A percentile compares a stretch with the other conserved stretches of the same genome.
Evolutionary conservation across 2,797 vertebrate genomes (phyloP).

Genomic region (Eupleurogrammus muticus): DNA sequence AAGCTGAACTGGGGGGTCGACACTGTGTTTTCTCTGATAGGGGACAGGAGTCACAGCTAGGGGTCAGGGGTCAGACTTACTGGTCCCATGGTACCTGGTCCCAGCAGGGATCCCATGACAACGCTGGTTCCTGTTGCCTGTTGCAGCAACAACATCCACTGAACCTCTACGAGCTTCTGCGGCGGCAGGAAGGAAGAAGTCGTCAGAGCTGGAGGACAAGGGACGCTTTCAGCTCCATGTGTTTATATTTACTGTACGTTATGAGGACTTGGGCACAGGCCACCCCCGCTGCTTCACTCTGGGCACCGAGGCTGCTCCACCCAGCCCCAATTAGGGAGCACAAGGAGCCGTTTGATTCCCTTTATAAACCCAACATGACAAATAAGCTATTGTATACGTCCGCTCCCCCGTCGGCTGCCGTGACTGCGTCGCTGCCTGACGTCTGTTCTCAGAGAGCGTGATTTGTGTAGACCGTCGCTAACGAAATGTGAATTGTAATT

Average conservation of each 20-base stretch:
- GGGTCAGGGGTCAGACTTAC: no score
- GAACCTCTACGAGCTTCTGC: constrained; percentile 37
- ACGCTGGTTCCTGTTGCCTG: no score
- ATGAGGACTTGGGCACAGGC: constrained; percentile 70
- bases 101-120: no score
- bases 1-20: no score
- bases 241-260: constrained; percentile 84
- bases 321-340: constrained; percentile 79
- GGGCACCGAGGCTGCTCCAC: constrained; percentile 70
- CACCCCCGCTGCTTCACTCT: constrained; percentile 69
- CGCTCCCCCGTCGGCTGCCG: constrained; percentile 41
- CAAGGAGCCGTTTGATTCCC: constrained; percentile 82
- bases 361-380: constrained; percentile 72
- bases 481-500: constrained; percentile 65
- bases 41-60: no score
- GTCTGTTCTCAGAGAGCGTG: constrained; percentile 66
- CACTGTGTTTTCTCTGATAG: no score
- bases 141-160: no score
- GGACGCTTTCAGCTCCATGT: constrained; percentile 77
- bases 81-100: no score
- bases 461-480: constrained; percentile 63
- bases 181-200: constrained; percentile 60
- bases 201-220: constrained; percentile 73
- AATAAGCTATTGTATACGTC: constrained; percentile 72
- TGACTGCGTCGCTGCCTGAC: constrained; percentile 60